Conservation (phyloP, 1,140 invertebrate species). For the Ruditapes philippinarum region DNA sequence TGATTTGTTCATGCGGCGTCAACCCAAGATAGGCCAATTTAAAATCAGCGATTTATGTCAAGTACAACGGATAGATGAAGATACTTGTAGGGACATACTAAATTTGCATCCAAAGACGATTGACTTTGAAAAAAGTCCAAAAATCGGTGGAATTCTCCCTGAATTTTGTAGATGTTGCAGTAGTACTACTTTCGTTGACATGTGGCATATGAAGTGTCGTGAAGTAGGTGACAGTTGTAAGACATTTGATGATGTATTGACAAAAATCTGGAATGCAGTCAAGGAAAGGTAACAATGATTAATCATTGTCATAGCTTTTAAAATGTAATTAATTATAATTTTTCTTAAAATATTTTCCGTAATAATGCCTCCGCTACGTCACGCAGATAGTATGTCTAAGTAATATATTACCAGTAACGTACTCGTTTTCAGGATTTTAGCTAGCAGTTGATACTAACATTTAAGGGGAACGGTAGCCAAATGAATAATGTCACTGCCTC, state of each 20-base stretch:
- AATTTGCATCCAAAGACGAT: background rate
- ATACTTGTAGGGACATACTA: background rate
- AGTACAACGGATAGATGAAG: background rate
- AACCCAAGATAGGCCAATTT: background rate
- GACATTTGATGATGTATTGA: background rate
- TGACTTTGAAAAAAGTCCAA: background rate
- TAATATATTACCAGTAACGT: no score
- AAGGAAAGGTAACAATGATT: background rate
- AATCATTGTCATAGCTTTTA: no score
- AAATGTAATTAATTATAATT: no score
- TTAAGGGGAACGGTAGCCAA: no score
- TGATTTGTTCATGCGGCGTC: background rate
- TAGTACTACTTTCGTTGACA: background rate
- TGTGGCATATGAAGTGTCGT: background rate
- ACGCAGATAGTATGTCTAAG: no score
- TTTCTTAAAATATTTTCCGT: no score
- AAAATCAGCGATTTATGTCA: background rate
- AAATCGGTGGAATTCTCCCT: background rate
- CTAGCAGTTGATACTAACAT: no score
- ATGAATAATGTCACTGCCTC: no score
- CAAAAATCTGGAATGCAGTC: background rate
- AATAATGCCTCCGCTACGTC: no score
- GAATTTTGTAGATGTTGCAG: background rate
- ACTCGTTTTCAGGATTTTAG: no score
- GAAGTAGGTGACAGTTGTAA: background rate